Evolutionary conservation across 2,113 vertebrate genomes (phyloP).

Genomic region (Pithys albifrons): DNA sequence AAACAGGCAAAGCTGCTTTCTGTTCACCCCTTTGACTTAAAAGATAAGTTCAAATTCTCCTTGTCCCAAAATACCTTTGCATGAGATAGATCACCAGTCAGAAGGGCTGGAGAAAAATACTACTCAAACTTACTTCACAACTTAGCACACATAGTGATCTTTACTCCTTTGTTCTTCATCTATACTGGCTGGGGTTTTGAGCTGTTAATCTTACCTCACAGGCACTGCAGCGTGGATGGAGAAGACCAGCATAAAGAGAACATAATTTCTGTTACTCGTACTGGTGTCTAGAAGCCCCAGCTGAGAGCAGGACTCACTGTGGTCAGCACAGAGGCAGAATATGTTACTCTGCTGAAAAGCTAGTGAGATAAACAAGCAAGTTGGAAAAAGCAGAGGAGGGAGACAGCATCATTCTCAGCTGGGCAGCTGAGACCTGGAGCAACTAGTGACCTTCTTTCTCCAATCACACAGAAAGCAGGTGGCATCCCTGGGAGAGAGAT

Average conservation of each 20-base stretch:
- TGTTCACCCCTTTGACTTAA: conserved; percentile 20
- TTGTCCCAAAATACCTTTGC: neutral
- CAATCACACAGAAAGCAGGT: neutral
- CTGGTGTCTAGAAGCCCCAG: neutral
- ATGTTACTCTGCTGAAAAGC: neutral
- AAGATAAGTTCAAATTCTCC: neutral
- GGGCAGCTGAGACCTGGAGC: conserved; percentile 4
- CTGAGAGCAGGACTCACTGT: neutral
- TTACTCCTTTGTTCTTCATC: neutral
- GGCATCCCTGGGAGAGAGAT: neutral
- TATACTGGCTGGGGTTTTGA: neutral
- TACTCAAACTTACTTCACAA: neutral
- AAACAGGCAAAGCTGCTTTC: conserved; percentile 52
- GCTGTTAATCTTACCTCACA: conserved; percentile 42
- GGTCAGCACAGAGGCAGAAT: neutral
- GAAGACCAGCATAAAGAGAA: neutral
- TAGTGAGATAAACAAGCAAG: neutral
- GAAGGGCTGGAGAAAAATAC: neutral
- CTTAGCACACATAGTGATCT: neutral
- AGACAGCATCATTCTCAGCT: neutral
- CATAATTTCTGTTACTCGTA: neutral
- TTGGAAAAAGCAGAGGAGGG: neutral
- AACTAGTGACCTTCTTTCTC: neutral
- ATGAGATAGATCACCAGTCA: neutral
- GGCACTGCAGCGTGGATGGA: neutral